phyloP scores from a whole-genome alignment of 1,140 invertebrate species.

The Hetaerina americana region DNA sequence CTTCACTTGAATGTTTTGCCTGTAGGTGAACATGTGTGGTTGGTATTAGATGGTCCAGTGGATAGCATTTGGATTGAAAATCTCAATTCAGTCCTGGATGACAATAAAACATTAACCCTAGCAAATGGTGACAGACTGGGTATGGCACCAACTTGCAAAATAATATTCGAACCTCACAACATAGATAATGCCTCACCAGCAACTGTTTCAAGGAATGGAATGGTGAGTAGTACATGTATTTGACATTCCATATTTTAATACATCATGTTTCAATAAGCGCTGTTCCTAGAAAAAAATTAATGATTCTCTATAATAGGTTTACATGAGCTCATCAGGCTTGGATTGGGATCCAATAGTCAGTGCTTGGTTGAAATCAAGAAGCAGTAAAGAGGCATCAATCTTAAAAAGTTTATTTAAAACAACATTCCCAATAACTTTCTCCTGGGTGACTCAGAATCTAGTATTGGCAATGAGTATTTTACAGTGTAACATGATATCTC shows the following conservation, averaged over 20 bases:
- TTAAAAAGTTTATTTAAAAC: slow-evolving; percentile 66
- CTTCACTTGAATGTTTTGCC: no score
- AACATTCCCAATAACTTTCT: slow-evolving; percentile 61
- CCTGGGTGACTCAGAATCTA: slow-evolving; percentile 74
- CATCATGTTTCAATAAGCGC: no score
- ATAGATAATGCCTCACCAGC: slow-evolving; percentile 94
- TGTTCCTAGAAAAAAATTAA: no score
- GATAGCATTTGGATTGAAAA: slow-evolving; percentile 98
- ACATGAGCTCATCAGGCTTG: slow-evolving; percentile 91
- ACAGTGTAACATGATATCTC: slow-evolving; percentile 76
- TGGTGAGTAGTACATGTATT: slow-evolving; percentile 45
- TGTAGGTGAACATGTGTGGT: slow-evolving; percentile 66
- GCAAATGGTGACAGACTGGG: slow-evolving; percentile 87
- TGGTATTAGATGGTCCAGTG: slow-evolving; percentile 88
- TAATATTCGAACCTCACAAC: slow-evolving; percentile 93
- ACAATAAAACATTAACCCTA: slow-evolving; percentile 85
- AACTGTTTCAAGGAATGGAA: slow-evolving; percentile 89
- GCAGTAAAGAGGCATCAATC: slow-evolving; percentile 54
- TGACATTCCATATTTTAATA: background rate
- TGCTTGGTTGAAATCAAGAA: slow-evolving; percentile 73
- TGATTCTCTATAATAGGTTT: slow-evolving; percentile 40
- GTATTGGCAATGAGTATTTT: slow-evolving; percentile 71
- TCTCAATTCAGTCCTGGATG: slow-evolving; percentile 89
- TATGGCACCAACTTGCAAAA: slow-evolving; percentile 85
- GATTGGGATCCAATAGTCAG: slow-evolving; percentile 74